These are phyloP conservation scores for Chaunax sp. DNA, from an alignment of 2,797 vertebrate species.

Conservation along the genomic window DNA sequence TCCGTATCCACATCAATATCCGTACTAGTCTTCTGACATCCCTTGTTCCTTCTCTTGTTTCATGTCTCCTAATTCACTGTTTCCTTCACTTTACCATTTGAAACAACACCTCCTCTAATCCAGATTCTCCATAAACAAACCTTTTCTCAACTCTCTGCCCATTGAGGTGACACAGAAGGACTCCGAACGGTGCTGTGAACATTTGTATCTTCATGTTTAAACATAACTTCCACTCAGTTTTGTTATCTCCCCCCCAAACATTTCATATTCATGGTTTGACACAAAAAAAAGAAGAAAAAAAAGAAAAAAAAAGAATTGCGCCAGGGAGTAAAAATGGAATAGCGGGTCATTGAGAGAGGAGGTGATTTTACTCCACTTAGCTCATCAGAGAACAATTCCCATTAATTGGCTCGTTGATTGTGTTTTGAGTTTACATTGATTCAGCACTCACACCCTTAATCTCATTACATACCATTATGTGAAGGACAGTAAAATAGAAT, in stretches of 20 bases:
- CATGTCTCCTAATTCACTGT: conserved; percentile 9
- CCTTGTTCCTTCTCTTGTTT: conserved; percentile 20
- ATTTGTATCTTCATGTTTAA: conserved; percentile 65
- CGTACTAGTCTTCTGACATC: no score
- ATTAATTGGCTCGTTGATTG: conserved; percentile 76
- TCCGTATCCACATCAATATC: no score
- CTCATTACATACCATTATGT: conserved; percentile 75
- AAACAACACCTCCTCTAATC: conserved; percentile 13
- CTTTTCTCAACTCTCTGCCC: conserved; percentile 29
- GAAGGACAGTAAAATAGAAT: conserved; percentile 69
- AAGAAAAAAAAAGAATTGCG: no score
- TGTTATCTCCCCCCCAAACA: conserved; percentile 1
- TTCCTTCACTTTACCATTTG: conserved; percentile 22
- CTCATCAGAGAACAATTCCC: conserved; percentile 49
- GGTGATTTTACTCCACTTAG: conserved; percentile 62
- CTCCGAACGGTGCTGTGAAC: no score
- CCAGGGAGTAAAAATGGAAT: conserved; percentile 29
- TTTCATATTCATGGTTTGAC: conserved; percentile 49
- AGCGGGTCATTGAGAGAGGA: conserved; percentile 32
- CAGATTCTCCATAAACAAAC: conserved; percentile 42
- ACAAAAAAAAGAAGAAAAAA: no score
- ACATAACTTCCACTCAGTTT: conserved; percentile 37
- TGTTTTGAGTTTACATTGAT: conserved; percentile 74
- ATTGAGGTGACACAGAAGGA: conserved; percentile 37
- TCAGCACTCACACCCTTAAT: conserved; percentile 61